phyloP scores from a whole-genome alignment of 2,888 invertebrate species.

The Ferrisia virgata region DNA sequence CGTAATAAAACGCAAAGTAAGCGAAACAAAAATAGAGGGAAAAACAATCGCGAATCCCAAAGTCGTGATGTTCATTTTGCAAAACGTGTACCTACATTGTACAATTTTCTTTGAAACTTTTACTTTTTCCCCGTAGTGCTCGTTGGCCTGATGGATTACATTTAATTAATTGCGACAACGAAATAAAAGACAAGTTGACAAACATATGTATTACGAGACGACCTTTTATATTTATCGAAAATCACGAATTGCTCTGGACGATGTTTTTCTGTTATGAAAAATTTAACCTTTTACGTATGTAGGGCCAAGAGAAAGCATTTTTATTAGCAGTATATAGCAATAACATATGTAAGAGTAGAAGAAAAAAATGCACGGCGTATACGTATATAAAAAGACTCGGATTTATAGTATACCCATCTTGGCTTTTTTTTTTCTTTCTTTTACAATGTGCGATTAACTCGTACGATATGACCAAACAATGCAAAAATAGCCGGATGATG shows the following conservation, averaged over 20 bases:
- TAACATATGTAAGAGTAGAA: background rate
- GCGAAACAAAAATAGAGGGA: background rate
- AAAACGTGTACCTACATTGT: background rate
- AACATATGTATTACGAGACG: background rate
- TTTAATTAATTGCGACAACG: conserved; percentile 11
- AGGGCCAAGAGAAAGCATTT: conserved; percentile 29
- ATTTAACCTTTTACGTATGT: background rate
- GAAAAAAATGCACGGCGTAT: too few relatives aligned
- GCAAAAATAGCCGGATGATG: background rate
- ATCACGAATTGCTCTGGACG: conserved; percentile 12
- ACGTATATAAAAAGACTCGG: too few relatives aligned
- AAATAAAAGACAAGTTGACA: conserved; percentile 20
- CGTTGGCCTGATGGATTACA: background rate
- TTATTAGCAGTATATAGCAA: background rate
- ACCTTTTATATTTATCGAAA: conserved; percentile 10
- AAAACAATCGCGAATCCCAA: background rate
- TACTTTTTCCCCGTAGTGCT: background rate
- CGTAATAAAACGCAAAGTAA: background rate
- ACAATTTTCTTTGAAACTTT: conserved; percentile 12
- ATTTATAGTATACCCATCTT: background rate
- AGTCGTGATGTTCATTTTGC: background rate
- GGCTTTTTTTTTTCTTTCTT: background rate
- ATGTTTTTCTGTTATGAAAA: background rate
- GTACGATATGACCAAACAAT: background rate
- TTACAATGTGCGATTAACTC: background rate